Conservation (phyloP, 1,140 invertebrate species). For the Diprion similis region DNA sequence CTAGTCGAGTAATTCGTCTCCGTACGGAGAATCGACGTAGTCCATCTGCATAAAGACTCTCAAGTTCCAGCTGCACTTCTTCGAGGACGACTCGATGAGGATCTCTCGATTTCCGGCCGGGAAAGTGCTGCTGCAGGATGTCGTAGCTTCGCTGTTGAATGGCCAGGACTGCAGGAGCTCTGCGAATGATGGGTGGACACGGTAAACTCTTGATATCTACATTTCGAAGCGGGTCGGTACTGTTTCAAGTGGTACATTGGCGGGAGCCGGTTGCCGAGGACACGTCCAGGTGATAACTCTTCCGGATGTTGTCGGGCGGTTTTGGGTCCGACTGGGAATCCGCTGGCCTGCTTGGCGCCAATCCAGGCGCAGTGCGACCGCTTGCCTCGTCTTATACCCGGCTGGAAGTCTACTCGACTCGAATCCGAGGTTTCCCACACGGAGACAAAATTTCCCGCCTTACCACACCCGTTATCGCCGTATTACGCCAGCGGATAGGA, state of each 20-base stretch:
- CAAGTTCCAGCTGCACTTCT: not conserved
- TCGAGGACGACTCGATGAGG: not conserved
- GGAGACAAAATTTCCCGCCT: not conserved
- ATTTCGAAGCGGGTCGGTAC: not conserved
- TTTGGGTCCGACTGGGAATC: constrained; percentile 17
- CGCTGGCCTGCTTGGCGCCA: constrained; percentile 45
- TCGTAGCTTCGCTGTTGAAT: not conserved
- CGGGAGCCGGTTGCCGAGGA: constrained; percentile 24
- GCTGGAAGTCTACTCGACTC: no score
- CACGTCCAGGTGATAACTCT: constrained; percentile 43
- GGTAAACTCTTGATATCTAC: not conserved
- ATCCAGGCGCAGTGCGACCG: constrained; percentile 53
- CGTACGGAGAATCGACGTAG: no score
- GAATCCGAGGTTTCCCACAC: not conserved
- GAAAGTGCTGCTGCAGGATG: constrained; percentile 22
- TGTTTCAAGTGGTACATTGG: not conserved
- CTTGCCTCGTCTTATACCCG: constrained; percentile 8
- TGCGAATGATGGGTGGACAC: constrained; percentile 18
- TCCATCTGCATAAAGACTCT: no score
- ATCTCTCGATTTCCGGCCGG: not conserved
- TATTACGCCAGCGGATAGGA: constrained; percentile 14
- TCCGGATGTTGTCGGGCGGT: constrained; percentile 25
- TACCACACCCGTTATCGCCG: constrained; percentile 15
- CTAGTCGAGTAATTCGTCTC: no score
- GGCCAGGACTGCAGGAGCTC: no score